Base-by-base conservation (phyloP, 2,113 vertebrate genomes). In the Cyprinus carpio region DNA sequence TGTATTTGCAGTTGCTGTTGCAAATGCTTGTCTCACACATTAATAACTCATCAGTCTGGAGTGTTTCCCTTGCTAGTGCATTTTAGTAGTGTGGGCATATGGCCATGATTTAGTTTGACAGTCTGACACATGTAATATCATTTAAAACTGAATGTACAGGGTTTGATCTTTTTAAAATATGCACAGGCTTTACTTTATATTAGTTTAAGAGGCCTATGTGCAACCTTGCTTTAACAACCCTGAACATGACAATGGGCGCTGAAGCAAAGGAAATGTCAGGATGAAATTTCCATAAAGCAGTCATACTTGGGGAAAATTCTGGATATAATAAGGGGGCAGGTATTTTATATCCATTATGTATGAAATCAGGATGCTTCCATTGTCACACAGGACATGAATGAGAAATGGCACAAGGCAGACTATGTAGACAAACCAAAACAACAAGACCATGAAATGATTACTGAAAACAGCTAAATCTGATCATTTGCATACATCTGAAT, bases 261-360 rank as follows among this genome's bases (percentile, higher is more conserved):
- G 84, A 75, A 60, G 69, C 15, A 81, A 40, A 34, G 79, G 27
- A 64, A 79, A 86, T 27, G 60, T 79, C 69, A 71, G 51, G 76
- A 81, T 81, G 64, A 69, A 84, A 86, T 88, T 86, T n/a, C 25
- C 27, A 86, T 86, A 84, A 78, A 78, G 75, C 37, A 29, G 40
- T 25, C 65, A 37, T 60, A 83, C 71, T 75, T 74, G 25, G 72
- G 37, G 29, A 82, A 54, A 84, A 84, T 74, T n/a, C 34, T 75
- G 64, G 4, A 29, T 79, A 40, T 74, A 75, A 62, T 67, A 34
- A 43, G 76, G 37, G 64, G 51, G 54, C 83, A 87, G 82, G 69
- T 76, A 87, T 84, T 84, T 81, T 64, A 20, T 81, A 81, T 81
- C 81, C 46, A 75, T 81, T 81, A 46, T 88, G 76, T 64, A 60